Percentiles rank a stretch among this genome's conserved stretches.
Evolutionary conservation across 1,140 invertebrate genomes (phyloP).

Genomic region (Papilio glaucus): DNA sequence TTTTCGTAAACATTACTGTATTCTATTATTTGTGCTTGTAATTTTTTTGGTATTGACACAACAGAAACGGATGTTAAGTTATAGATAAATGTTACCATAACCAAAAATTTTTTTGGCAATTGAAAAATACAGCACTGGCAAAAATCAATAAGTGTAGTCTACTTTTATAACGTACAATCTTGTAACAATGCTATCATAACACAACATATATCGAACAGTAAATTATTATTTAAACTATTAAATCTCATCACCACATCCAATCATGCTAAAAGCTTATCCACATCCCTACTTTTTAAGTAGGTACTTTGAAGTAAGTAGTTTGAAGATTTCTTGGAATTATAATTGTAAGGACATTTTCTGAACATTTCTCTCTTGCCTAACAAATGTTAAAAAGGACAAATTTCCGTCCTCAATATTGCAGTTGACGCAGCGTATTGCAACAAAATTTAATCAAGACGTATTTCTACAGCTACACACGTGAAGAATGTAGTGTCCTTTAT

Average conservation of each 20-base stretch:
- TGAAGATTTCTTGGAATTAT: slow-evolving; percentile 74
- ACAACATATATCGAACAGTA: background rate
- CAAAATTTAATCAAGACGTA: slow-evolving; percentile 50
- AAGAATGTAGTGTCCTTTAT: slow-evolving; percentile 74
- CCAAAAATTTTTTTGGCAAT: background rate
- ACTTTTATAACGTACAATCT: slow-evolving; percentile 15
- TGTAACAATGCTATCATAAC: slow-evolving; percentile 27
- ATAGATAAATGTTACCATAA: slow-evolving; percentile 14
- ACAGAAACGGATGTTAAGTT: slow-evolving; percentile 27
- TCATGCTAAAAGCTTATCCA: slow-evolving; percentile 78
- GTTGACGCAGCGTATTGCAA: slow-evolving; percentile 60
- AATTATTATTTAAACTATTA: slow-evolving; percentile 14
- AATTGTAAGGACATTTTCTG: slow-evolving; percentile 75
- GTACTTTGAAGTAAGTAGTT: slow-evolving; percentile 73
- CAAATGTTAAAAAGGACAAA: slow-evolving; percentile 66
- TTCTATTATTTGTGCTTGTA: slow-evolving; percentile 27
- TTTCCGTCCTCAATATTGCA: slow-evolving; percentile 74
- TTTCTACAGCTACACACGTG: slow-evolving; percentile 59
- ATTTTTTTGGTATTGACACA: background rate
- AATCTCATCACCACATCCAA: slow-evolving; percentile 64
- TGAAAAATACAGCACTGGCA: background rate
- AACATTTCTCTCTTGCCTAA: slow-evolving; percentile 68
- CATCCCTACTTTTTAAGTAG: slow-evolving; percentile 65
- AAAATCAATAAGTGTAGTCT: background rate
- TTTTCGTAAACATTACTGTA: slow-evolving; percentile 43